Evolutionary conservation across 2,888 invertebrate species (phyloP), one percentile per base, ranked within the genome.

Genomic region (Hedychridium roseum): DNA sequence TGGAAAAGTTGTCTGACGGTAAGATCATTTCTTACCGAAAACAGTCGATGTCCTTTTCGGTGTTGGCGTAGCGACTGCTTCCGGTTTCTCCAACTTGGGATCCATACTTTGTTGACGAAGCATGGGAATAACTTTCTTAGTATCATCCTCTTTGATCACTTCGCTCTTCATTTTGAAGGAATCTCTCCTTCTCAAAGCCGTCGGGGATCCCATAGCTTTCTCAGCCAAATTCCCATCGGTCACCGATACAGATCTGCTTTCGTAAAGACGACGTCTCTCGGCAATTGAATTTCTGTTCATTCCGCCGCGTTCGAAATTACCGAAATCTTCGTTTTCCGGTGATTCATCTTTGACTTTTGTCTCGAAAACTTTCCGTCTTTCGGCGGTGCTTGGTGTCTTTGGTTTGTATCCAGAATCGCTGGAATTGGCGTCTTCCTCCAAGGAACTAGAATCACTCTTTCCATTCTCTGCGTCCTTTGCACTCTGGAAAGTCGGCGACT

Each of bases 1-100:
- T n/a, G n/a, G n/a, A n/a, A n/a, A n/a, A n/a, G n/a, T n/a, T n/a
- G n/a, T n/a, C n/a, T n/a, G n/a, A n/a, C n/a, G n/a, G n/a, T n/a
- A n/a, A n/a, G n/a, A 21, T 0, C n/a, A 21, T 23, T 1, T 41
- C 74, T 80, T 75, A 87, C 91, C 92, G 71, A 92, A 92, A 1
- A 92, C 92, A 7, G 92, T 92, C 0, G 92, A 92, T 0, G 91
- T 92, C 63, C 92, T 82, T 69, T 92, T 92, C 0, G 91, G 90
- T 1, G 89, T 86, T 2, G 89, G 86, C 5, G 81, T 79, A 1
- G 78, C 68, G 18, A 78, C 74, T 2, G 73, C 70, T 45, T 83
- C 82, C 5, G 76, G 78, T 57, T 82, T 81, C 49, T 75, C 76
- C 6, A 79, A 62, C 18, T 78, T 77, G 1, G 80, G 79, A 72